These are phyloP conservation scores for Dicentrarchus labrax DNA, from an alignment of 2,113 vertebrate species.

Conservation along the genomic window DNA sequence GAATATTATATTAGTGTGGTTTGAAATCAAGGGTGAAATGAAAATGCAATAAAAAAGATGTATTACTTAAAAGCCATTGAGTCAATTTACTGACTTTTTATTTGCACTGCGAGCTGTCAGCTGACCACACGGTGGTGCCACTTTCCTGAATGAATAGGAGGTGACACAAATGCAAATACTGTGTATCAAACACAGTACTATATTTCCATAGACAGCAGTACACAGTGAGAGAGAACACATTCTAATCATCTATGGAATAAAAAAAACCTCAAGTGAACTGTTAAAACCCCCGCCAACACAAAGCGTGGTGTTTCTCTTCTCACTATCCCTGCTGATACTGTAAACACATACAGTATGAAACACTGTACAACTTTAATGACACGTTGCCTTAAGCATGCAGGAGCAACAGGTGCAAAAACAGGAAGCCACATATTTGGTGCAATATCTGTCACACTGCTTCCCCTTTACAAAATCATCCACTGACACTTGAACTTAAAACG, in stretches of 20 bases:
- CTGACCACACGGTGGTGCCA: conserved; percentile 62
- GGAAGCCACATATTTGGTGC: conserved; percentile 62
- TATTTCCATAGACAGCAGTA: background rate
- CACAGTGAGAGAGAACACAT: background rate
- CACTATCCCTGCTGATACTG: background rate
- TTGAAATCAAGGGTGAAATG: background rate
- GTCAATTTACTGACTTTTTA: background rate
- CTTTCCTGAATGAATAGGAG: background rate
- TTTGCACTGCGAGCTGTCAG: background rate
- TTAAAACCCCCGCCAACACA: background rate
- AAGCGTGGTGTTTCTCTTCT: background rate
- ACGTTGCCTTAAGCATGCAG: background rate
- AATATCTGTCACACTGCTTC: conserved; percentile 26
- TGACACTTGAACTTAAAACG: background rate
- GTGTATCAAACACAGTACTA: background rate
- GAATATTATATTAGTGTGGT: background rate
- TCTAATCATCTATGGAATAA: background rate
- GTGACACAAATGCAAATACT: background rate
- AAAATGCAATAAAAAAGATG: background rate
- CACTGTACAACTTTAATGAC: background rate
- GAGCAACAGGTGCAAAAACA: conserved; percentile 54
- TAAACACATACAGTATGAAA: background rate
- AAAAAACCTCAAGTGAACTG: background rate
- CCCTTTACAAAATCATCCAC: conserved; percentile 3
- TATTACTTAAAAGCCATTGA: background rate